Base-by-base conservation (phyloP, 2,888 invertebrate genomes). In the Halictus quadricinctus region DNA sequence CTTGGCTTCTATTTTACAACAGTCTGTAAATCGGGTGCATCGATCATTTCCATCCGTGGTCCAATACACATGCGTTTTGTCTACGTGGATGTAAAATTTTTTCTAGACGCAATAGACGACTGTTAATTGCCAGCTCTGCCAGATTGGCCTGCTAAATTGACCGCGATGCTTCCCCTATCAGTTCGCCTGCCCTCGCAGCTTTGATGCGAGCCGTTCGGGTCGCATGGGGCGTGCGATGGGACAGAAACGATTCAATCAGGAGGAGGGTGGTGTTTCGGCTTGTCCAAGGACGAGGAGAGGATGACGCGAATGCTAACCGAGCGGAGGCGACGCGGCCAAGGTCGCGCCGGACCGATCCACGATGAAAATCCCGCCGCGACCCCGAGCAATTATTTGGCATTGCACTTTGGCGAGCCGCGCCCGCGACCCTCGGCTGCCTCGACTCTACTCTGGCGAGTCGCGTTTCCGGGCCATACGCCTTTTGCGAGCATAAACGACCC, bases 291-390 rank as follows among this genome's bases (percentile, higher is more conserved):
- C 74, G 60, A 69, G 13, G 7, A 15, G 15, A 1, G 82, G 74
- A 41, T 66, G 43, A 73, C 72, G 75, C 69, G 74, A 82, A 36
- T 69, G 73, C 64, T 76, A 46, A 69, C 54, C 69, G 72, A 80
- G 69, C 76, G 21, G 29, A 79, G 54, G 80, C 50, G 50, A 29
- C 64, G 48, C 72, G 83, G 85, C 72, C 86, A 87, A 87, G 87
- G 86, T 83, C 86, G 83, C 15, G 21, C n/a, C 36, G 75, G 73
- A 74, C 80, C 74, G 78, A 74, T 54, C 78, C 76, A 78, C 73
- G 73, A 64, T 82, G 81, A 82, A 76, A 80, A 85, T 87, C 85
- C 86, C 72, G 73, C 72, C 50, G 86, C 50, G 86, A 87, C 85
- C 85, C 80, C 73, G 80, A 48, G 60, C 64, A 64, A 82, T 83